Conservation (phyloP, 2,888 invertebrate genomes). For the Strigamia maritima region DNA sequence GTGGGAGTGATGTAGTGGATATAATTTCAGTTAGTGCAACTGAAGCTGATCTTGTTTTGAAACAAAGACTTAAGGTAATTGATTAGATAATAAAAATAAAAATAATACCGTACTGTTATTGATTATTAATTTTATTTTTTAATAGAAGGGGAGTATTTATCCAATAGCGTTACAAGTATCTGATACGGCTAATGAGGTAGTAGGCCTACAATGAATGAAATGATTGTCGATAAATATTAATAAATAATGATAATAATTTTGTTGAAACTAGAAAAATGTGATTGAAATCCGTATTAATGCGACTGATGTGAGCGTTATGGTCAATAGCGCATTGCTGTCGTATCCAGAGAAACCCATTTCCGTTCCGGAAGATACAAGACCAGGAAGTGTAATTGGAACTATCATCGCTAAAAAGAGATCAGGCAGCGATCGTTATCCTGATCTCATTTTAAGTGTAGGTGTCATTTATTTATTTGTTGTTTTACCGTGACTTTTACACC, state of each 20-base stretch:
- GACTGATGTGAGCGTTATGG: neutral
- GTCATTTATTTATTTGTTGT: neutral
- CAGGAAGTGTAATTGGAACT: neutral
- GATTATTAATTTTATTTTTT: neutral
- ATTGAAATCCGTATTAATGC: constrained; percentile 24
- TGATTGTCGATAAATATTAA: neutral
- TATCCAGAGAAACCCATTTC: constrained; percentile 2
- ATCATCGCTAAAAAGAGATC: neutral
- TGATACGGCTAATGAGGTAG: constrained; percentile 34
- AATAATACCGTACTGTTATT: neutral
- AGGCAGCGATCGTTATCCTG: constrained; percentile 20
- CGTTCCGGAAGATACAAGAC: neutral
- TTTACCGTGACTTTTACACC: no score
- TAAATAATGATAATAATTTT: neutral
- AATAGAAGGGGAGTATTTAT: constrained; percentile 19
- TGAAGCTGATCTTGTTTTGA: constrained; percentile 26
- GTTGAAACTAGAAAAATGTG: neutral
- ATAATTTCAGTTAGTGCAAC: constrained; percentile 7
- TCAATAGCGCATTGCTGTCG: neutral
- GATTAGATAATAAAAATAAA: no score
- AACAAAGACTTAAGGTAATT: neutral
- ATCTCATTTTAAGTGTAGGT: constrained; percentile 25
- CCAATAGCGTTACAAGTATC: constrained; percentile 8
- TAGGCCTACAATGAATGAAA: neutral
- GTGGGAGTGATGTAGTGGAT: neutral